These are phyloP conservation scores for Heliconius hewitsoni DNA, from an alignment of 1,140 invertebrate genomes.

Conservation along the genomic window DNA sequence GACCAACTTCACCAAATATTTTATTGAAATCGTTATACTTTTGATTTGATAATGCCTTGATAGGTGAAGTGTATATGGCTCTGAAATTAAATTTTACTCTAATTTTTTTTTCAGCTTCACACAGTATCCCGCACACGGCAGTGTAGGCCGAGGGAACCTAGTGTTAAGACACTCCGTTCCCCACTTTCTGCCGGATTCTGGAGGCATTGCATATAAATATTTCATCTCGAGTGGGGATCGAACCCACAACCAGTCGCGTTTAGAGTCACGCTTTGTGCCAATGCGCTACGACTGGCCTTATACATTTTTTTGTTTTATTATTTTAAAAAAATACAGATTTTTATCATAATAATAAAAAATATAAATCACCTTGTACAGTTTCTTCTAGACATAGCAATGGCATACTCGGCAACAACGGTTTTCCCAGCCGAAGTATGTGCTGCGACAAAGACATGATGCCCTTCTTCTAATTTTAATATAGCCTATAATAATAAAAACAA, in stretches of 20 bases:
- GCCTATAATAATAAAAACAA: slow-evolving; percentile 83
- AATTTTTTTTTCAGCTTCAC: too few relatives aligned
- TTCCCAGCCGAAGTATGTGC: slow-evolving; percentile 99
- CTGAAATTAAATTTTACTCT: slow-evolving; percentile 78
- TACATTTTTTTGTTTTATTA: neutral
- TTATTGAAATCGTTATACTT: slow-evolving; percentile 99
- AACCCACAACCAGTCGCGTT: too few relatives aligned
- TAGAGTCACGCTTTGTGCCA: too few relatives aligned
- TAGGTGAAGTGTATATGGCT: slow-evolving; percentile 99
- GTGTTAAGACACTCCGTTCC: too few relatives aligned
- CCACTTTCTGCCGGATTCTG: too few relatives aligned
- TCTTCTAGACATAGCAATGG: slow-evolving; percentile 95
- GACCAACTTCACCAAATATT: slow-evolving; percentile 95
- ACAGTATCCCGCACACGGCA: too few relatives aligned
- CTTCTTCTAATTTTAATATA: slow-evolving; percentile 95
- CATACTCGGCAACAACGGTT: slow-evolving; percentile 99
- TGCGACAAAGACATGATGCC: slow-evolving; percentile 98
- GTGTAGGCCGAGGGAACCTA: too few relatives aligned
- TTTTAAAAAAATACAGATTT: neutral
- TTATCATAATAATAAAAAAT: neutral
- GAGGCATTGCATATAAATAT: too few relatives aligned
- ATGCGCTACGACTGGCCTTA: too few relatives aligned
- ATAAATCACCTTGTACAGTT: slow-evolving; percentile 91
- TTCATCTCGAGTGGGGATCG: too few relatives aligned
- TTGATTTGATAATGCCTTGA: slow-evolving; percentile 99